Percentiles rank a stretch among this genome's conserved stretches.
Evolutionary conservation across 2,888 invertebrate species (phyloP).

Genomic region (Ichneumoninae sp.): DNA sequence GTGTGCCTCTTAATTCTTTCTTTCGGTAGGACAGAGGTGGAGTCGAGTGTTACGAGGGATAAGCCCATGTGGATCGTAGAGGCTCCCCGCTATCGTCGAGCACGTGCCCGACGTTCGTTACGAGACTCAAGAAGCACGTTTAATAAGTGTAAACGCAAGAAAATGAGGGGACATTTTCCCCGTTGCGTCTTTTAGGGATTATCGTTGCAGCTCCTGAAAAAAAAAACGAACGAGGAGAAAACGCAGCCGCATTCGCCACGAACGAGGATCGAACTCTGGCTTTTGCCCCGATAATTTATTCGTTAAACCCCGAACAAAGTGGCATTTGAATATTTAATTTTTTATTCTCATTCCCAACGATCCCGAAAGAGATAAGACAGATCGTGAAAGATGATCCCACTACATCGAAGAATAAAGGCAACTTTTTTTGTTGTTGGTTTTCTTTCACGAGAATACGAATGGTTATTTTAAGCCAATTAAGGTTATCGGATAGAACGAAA

Average conservation of each 20-base stretch:
- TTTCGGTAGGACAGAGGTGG: conserved; percentile 35
- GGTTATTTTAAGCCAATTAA: conserved; percentile 73
- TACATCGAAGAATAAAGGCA: conserved; percentile 24
- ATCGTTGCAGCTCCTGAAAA: conserved; percentile 56
- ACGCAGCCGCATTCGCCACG: neutral
- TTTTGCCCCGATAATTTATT: conserved; percentile 31
- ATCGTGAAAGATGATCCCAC: conserved; percentile 24
- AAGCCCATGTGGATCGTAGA: conserved; percentile 42
- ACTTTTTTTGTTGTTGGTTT: neutral
- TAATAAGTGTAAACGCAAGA: conserved; percentile 44
- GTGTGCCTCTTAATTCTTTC: conserved; percentile 63
- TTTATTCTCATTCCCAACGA: neutral
- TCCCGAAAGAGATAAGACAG: neutral
- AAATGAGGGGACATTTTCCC: conserved; percentile 11
- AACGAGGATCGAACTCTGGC: neutral
- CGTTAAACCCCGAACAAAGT: neutral
- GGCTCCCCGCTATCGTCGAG: conserved; percentile 63
- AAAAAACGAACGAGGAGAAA: conserved; percentile 53
- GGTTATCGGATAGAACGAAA: conserved; percentile 75
- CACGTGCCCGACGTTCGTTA: conserved; percentile 80
- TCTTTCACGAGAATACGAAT: conserved; percentile 69
- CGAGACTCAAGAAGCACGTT: conserved; percentile 46
- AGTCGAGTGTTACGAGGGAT: conserved; percentile 35
- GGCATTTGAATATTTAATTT: neutral
- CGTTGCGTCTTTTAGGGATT: neutral